Evolutionary conservation across 1,140 invertebrate genomes (phyloP).

Genomic region (Rhagoletis pomonella): DNA sequence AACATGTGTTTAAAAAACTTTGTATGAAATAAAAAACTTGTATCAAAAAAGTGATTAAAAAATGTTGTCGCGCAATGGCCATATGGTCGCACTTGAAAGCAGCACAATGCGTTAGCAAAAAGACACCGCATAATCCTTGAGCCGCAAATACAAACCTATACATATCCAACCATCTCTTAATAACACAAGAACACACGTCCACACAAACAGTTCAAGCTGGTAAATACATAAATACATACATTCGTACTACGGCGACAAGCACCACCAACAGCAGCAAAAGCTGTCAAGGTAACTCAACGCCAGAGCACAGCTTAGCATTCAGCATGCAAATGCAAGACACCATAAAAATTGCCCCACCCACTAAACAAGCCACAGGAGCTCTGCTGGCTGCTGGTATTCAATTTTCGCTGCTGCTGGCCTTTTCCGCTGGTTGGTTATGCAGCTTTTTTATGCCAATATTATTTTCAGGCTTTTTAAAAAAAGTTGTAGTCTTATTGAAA

Average conservation of each 20-base stretch:
- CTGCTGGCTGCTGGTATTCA: background rate
- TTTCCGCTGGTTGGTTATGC: background rate
- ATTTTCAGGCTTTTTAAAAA: background rate
- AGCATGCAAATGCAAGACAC: background rate
- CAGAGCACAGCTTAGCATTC: conserved; percentile 8
- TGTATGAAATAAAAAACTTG: too few species aligned
- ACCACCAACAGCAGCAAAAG: background rate
- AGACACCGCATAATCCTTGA: background rate
- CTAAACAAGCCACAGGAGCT: background rate
- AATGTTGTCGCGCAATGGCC: background rate
- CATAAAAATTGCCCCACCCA: background rate
- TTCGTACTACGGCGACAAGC: background rate
- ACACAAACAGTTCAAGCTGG: background rate
- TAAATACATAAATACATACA: too few species aligned
- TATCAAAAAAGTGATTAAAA: background rate
- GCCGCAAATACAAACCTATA: background rate
- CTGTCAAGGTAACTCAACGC: background rate
- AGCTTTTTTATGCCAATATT: background rate
- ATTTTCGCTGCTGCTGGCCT: background rate
- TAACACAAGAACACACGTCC: too few species aligned
- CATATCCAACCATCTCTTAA: background rate
- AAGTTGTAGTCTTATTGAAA: background rate
- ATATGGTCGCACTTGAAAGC: background rate
- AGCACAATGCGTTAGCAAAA: background rate
- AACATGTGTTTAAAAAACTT: too few species aligned